A percentile compares a stretch with the other conserved stretches of the same genome.
Evolutionary conservation across 2,797 vertebrate genomes (phyloP).

Genomic region (Petrocephalus sullivani): DNA sequence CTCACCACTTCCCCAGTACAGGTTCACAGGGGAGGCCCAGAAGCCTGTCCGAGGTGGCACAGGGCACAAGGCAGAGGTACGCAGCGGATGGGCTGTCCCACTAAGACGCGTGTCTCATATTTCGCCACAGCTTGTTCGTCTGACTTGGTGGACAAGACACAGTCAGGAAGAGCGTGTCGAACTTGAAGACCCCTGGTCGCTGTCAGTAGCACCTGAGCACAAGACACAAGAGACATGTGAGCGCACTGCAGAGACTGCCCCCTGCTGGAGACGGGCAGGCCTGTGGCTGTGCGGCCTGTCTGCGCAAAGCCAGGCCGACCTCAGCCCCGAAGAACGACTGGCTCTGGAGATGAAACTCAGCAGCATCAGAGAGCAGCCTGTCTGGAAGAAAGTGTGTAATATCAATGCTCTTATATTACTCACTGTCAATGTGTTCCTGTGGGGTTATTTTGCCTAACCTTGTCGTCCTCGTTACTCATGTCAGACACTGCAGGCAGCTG

Average conservation of each 20-base stretch:
- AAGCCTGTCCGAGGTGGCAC: background rate
- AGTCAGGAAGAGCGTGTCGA: conserved; percentile 31
- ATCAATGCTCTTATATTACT: conserved; percentile 76
- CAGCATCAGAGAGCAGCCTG: conserved; percentile 69
- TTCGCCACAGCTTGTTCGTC: conserved; percentile 55
- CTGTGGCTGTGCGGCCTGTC: conserved; percentile 77
- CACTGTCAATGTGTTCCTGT: conserved; percentile 76
- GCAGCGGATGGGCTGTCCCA: background rate
- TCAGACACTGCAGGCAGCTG: background rate
- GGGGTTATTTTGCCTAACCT: conserved; percentile 79
- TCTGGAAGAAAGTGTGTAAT: conserved; percentile 76
- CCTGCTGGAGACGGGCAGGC: conserved; percentile 58
- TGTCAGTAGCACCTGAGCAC: background rate
- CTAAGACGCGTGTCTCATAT: background rate
- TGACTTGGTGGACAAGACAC: conserved; percentile 76
- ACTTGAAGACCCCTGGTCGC: conserved; percentile 36
- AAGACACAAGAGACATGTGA: background rate
- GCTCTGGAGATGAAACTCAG: conserved; percentile 59
- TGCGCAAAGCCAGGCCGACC: background rate
- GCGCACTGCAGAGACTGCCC: background rate
- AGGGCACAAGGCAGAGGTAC: background rate
- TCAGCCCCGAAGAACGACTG: conserved; percentile 56
- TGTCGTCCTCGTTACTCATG: background rate
- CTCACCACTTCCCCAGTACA: background rate
- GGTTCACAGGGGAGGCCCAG: background rate